Conservation (phyloP, 2,888 invertebrate species). For the Seira ritae region DNA sequence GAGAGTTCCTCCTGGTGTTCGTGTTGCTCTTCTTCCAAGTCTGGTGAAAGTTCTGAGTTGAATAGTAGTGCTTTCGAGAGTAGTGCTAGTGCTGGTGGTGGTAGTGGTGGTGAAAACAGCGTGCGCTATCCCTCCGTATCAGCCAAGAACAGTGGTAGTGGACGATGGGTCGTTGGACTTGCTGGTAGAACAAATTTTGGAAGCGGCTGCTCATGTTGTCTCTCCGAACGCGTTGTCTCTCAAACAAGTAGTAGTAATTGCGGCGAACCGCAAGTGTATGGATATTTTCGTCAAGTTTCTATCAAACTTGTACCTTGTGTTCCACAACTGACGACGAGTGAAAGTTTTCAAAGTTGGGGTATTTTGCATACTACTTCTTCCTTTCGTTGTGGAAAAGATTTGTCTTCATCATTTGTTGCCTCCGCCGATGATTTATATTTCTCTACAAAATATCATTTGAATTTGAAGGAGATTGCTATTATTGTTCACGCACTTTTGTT, state of each 20-base stretch:
- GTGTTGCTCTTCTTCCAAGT: conserved; percentile 34
- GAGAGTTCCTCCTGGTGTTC: conserved; percentile 46
- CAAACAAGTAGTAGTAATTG: background rate
- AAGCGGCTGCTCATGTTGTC: background rate
- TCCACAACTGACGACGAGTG: too few relatives aligned
- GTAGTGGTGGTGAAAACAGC: background rate
- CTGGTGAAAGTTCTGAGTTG: conserved; percentile 54
- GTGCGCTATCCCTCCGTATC: conserved; percentile 16
- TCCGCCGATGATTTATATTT: too few relatives aligned
- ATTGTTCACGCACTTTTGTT: background rate
- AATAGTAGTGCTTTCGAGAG: conserved; percentile 5
- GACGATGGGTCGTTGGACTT: conserved; percentile 65
- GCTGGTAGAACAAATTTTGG: conserved; percentile 28
- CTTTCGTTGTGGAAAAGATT: too few relatives aligned
- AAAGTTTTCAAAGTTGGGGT: too few relatives aligned
- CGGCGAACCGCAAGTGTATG: background rate
- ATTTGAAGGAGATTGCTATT: background rate
- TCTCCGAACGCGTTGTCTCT: background rate
- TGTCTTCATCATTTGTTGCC: too few relatives aligned
- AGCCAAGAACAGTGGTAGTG: conserved; percentile 50
- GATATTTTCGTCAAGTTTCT: background rate
- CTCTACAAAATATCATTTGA: background rate
- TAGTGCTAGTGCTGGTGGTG: background rate
- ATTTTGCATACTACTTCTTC: too few relatives aligned
- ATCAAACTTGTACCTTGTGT: too few relatives aligned